Evolutionary conservation across 1,140 invertebrate species (phyloP).

Genomic region (Drosophila mojavensis): DNA sequence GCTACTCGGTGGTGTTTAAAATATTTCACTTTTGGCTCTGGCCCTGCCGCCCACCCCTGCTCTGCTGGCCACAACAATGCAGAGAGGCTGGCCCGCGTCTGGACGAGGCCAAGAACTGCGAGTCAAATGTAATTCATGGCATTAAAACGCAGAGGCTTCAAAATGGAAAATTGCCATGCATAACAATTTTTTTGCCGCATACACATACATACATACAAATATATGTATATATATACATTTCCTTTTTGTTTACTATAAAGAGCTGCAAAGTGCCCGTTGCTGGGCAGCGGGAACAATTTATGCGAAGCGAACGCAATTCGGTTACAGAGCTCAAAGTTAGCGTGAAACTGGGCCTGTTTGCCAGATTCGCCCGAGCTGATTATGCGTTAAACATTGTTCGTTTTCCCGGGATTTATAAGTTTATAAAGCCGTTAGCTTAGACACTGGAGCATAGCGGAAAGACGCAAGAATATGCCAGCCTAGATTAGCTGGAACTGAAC

Average conservation of each 20-base stretch:
- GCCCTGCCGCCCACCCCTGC: constrained; percentile 46
- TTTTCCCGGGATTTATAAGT: constrained; percentile 12
- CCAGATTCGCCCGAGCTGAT: constrained; percentile 24
- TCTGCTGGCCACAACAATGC: constrained; percentile 56
- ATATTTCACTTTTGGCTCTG: constrained; percentile 73
- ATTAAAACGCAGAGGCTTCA: constrained; percentile 75
- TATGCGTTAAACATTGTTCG: constrained; percentile 29
- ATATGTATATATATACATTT: neutral
- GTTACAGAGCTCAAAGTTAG: constrained; percentile 55
- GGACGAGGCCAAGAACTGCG: constrained; percentile 4
- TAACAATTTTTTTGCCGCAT: constrained; percentile 61
- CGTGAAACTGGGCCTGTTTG: constrained; percentile 33
- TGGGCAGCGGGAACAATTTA: constrained; percentile 59
- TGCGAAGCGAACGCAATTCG: constrained; percentile 71
- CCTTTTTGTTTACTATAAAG: constrained; percentile 67
- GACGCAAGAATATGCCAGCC: neutral
- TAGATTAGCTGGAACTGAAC: constrained; percentile 1
- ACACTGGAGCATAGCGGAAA: no score
- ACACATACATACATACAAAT: constrained; percentile 1
- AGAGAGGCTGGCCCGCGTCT: constrained; percentile 22
- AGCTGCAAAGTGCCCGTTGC: constrained; percentile 53
- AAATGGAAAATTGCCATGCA: constrained; percentile 81
- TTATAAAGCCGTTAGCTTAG: constrained; percentile 18
- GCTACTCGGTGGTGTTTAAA: constrained; percentile 67
- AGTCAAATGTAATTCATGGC: constrained; percentile 65